A percentile compares a stretch with the other conserved stretches of the same genome.
These are phyloP conservation scores for Danio kyathit DNA, from an alignment of 2,797 vertebrate genomes.

Conservation along the genomic window DNA sequence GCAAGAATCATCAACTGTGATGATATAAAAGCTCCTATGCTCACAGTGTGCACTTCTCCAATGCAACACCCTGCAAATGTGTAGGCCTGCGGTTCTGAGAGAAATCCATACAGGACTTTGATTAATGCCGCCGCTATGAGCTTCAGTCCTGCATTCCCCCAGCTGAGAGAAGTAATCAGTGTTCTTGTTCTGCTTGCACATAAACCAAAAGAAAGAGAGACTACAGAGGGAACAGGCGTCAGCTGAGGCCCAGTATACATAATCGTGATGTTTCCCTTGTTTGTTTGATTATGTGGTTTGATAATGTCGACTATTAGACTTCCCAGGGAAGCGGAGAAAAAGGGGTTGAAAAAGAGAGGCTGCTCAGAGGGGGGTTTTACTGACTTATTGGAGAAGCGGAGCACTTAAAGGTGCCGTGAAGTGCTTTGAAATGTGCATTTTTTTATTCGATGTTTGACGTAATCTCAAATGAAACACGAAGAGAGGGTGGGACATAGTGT, in stretches of 20 bases:
- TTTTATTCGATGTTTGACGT: too few species aligned
- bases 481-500: too few species aligned
- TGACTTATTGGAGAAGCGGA: constrained; percentile 17
- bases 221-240: not conserved
- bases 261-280: constrained; percentile 38
- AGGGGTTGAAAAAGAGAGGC: constrained; percentile 26
- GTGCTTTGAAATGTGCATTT: too few species aligned
- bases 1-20: not conserved
- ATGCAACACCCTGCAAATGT: constrained; percentile 13
- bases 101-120: constrained; percentile 43
- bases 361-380: constrained; percentile 16
- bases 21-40: constrained; percentile 3
- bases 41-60: not conserved
- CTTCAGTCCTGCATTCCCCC: constrained; percentile 35
- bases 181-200: constrained; percentile 31
- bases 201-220: constrained; percentile 31
- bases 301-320: constrained; percentile 40
- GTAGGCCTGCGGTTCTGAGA: constrained; percentile 15
- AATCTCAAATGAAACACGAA: too few species aligned
- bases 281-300: constrained; percentile 48
- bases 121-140: constrained; percentile 36
- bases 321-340: constrained; percentile 11
- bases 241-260: constrained; percentile 14
- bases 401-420: not conserved
- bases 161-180: constrained; percentile 35